Evolutionary conservation across 2,797 vertebrate genomes (phyloP).

Genomic region (Periophthalmus magnuspinnatus): DNA sequence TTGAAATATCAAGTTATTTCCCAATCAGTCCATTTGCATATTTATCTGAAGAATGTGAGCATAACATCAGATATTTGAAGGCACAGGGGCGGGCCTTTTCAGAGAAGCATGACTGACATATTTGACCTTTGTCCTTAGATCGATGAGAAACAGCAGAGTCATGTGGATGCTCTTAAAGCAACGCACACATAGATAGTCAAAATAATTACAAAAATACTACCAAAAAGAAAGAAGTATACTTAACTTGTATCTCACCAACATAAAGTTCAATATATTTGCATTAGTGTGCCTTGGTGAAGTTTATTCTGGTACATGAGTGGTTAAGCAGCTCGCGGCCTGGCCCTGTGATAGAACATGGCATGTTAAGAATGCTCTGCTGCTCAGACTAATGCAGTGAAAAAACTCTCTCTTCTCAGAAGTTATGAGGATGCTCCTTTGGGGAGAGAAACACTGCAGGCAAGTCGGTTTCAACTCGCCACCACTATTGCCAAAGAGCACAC

Average conservation of each 20-base stretch:
- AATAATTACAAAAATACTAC: neutral
- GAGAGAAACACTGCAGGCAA: constrained; percentile 20
- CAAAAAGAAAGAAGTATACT: neutral
- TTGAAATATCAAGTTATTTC: constrained; percentile 57
- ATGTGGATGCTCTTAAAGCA: constrained; percentile 32
- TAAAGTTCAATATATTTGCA: neutral
- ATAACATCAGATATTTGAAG: neutral
- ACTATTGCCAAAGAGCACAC: constrained; percentile 1
- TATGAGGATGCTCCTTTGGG: constrained; percentile 48
- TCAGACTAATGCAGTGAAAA: constrained; percentile 64
- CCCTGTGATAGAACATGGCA: constrained; percentile 60
- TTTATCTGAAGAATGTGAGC: neutral
- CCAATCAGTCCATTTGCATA: constrained; percentile 28
- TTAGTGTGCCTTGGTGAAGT: constrained; percentile 14
- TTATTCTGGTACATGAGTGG: constrained; percentile 24
- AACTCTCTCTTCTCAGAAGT: constrained; percentile 44
- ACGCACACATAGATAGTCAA: neutral
- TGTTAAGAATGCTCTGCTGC: constrained; percentile 67
- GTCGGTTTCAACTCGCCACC: constrained; percentile 33
- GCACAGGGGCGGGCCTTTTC: constrained; percentile 6
- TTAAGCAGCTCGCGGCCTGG: constrained; percentile 35
- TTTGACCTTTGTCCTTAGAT: constrained; percentile 13
- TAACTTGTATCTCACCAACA: neutral
- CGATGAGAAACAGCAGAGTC: constrained; percentile 7
- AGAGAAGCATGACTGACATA: constrained; percentile 7